phyloP scores from a whole-genome alignment of 2,888 invertebrate genomes.

The Holacanthella duospinosa region DNA sequence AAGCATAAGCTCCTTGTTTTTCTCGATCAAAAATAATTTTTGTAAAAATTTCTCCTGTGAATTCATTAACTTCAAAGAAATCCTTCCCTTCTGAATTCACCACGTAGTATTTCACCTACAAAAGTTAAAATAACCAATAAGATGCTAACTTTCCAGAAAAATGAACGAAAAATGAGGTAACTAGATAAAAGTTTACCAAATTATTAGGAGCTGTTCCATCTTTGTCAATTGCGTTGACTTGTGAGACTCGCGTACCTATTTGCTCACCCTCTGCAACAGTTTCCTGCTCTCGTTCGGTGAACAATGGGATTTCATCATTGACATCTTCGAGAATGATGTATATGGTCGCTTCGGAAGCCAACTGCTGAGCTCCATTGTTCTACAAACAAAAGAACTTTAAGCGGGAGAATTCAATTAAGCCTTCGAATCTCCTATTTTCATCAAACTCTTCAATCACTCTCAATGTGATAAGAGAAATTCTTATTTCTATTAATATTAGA shows the following conservation, averaged over 20 bases:
- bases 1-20: constrained; percentile 91
- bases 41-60: constrained; percentile 91
- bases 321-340: constrained; percentile 82
- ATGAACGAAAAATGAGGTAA: too few species aligned
- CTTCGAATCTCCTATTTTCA: background rate
- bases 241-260: constrained; percentile 86
- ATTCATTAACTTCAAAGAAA: constrained; percentile 90
- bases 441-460: too few species aligned
- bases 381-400: constrained; percentile 40
- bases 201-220: constrained; percentile 92
- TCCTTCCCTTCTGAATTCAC: constrained; percentile 90
- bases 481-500: too few species aligned
- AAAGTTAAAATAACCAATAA: constrained; percentile 23
- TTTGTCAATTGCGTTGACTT: constrained; percentile 91
- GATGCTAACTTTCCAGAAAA: too few species aligned
- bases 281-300: constrained; percentile 89
- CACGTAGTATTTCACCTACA: constrained; percentile 83
- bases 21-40: constrained; percentile 94
- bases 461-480: too few species aligned
- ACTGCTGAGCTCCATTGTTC: constrained; percentile 92
- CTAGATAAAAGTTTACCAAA: constrained; percentile 52
- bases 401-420: background rate
- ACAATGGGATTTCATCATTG: constrained; percentile 92
- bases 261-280: constrained; percentile 90
- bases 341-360: constrained; percentile 87